Percentiles rank a stretch among this genome's conserved stretches.
Evolutionary conservation across 2,888 invertebrate genomes (phyloP).

Genomic region (Celastrina argiolus): DNA sequence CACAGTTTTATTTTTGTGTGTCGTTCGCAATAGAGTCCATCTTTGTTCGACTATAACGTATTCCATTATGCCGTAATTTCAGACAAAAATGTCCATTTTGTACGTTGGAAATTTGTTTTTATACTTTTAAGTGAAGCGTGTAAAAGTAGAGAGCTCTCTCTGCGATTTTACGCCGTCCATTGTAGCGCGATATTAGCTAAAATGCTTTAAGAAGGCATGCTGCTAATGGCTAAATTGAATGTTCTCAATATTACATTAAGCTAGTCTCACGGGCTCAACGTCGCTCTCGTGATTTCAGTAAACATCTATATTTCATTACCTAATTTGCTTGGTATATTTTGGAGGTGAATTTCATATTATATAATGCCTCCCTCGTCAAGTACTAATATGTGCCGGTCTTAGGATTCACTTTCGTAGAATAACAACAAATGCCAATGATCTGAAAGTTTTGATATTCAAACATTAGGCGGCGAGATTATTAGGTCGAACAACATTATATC

Average conservation of each 20-base stretch:
- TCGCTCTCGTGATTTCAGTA: background rate
- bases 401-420: too few relatives aligned
- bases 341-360: too few relatives aligned
- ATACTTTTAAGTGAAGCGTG: background rate
- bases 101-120: background rate
- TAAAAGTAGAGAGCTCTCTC: background rate
- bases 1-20: slow-evolving; percentile 1
- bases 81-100: background rate
- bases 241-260: background rate
- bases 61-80: background rate
- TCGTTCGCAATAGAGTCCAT: background rate
- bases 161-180: background rate
- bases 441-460: too few relatives aligned
- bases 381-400: too few relatives aligned
- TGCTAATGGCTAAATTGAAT: background rate
- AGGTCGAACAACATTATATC: too few relatives aligned
- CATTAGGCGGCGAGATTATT: too few relatives aligned
- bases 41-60: slow-evolving; percentile 1
- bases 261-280: background rate
- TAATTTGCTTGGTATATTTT: background rate
- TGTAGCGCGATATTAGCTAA: background rate
- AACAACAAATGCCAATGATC: too few relatives aligned
- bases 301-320: background rate
- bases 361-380: too few relatives aligned
- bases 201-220: background rate